Evolutionary conservation across 1,140 invertebrate genomes (phyloP).

Genomic region (Nasonia longicornis): DNA sequence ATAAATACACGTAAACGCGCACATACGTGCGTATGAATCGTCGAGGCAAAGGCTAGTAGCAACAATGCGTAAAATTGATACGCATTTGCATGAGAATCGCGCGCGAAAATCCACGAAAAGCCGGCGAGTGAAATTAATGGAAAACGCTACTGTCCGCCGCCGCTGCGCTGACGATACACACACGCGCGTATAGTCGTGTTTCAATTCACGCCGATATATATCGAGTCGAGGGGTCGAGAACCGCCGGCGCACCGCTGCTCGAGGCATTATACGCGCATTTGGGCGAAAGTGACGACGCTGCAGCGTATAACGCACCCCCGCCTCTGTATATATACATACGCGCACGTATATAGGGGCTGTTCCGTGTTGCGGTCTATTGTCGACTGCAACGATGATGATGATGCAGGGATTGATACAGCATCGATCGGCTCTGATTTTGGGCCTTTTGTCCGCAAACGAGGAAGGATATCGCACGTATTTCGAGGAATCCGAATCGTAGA

Average conservation of each 20-base stretch:
- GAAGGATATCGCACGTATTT: too few relatives aligned
- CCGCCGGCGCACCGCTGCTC: not conserved
- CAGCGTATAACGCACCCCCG: not conserved
- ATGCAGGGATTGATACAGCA: not conserved
- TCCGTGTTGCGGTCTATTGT: not conserved
- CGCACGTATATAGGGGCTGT: not conserved
- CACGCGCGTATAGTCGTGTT: not conserved
- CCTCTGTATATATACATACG: not conserved
- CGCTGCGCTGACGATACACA: too few relatives aligned
- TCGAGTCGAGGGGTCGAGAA: not conserved
- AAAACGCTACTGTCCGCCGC: not conserved
- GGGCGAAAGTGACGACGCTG: slow-evolving; percentile 23
- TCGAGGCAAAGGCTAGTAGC: not conserved
- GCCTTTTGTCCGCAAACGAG: not conserved
- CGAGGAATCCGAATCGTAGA: too few relatives aligned
- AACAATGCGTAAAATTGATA: slow-evolving; percentile 20
- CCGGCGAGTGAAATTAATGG: slow-evolving; percentile 22
- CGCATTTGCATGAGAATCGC: slow-evolving; percentile 33
- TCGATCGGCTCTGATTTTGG: not conserved
- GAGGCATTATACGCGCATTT: slow-evolving; percentile 30
- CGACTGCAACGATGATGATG: not conserved
- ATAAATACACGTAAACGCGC: not conserved
- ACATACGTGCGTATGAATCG: not conserved
- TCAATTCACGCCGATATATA: slow-evolving; percentile 10
- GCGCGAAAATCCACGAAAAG: slow-evolving; percentile 24